Base-by-base conservation (phyloP, 2,113 vertebrate genomes). In the Amblyornis subalaris region DNA sequence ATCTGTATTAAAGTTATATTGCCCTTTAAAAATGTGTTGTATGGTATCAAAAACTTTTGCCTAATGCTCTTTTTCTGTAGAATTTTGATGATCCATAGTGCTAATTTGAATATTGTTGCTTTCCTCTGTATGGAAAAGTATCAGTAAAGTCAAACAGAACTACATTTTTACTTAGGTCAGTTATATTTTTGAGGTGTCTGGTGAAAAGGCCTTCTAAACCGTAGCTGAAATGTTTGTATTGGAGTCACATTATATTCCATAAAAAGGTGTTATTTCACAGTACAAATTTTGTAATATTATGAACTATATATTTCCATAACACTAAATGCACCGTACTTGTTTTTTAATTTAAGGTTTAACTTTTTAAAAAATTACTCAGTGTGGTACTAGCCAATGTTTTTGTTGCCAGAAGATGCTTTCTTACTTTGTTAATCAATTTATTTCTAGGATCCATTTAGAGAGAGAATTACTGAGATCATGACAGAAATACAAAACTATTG, bases 401-500 rank as follows among this genome's bases (percentile, higher is more conserved):
- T 67, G 2, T 86, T 90, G 44, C 14, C 76, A 76, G 54, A 91
- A 70, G 23, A 57, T 77, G 28, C 29, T 55, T 77, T 0, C 25
- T 75, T 80, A 64, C 61, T 79, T 88, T 47, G 7, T 9, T 88
- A 15, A 92, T 80, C 33, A 40, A 90, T 92, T 89, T 89, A 91
- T 95, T 97, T 98, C 96, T 97, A 99, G 99, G 98, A 99, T 98
- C 99, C 98, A 23, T 99, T 99, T 97, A 99, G 98, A 94, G 97
- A 98, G 55, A 98, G 97, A 70, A 98, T 99, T 71, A 97, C 98
- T 89, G 97, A 97, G 70, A 98, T 99, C 88, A 99, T 99, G 99
- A 97, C 95, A 73, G 94, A 93, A 48, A 99, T 99, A 91, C 99
- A 99, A 44, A 54, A 48, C 6, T 98, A 99, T 75, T 98, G 98